These are phyloP conservation scores for Agrochola macilenta DNA, from an alignment of 2,888 invertebrate genomes.

Conservation along the genomic window DNA sequence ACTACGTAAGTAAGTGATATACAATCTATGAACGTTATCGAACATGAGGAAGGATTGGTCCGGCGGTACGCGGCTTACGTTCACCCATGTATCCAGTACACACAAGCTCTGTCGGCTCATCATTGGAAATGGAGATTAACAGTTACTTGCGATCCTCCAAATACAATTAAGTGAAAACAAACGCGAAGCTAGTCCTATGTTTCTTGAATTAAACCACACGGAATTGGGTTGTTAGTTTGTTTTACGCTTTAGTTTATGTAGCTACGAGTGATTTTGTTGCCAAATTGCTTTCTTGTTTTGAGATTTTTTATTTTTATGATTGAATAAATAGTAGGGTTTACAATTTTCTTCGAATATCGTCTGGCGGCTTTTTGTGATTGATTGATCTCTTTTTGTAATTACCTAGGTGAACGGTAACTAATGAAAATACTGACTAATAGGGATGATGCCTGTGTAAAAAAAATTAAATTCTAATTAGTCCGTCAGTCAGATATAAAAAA, in stretches of 20 bases:
- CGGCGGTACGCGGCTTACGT: slow-evolving; percentile 29
- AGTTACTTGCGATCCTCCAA: slow-evolving; percentile 47
- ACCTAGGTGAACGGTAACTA: not conserved
- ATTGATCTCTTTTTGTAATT: not conserved
- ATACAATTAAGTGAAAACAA: slow-evolving; percentile 51
- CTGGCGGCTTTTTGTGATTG: not conserved
- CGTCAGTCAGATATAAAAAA: no score
- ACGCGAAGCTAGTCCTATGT: slow-evolving; percentile 31
- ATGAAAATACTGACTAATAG: not conserved
- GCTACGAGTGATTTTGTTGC: slow-evolving; percentile 11
- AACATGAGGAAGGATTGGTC: slow-evolving; percentile 25
- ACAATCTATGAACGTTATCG: slow-evolving; percentile 42
- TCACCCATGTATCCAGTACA: slow-evolving; percentile 34
- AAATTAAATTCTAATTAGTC: no score
- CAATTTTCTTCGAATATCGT: not conserved
- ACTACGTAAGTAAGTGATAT: slow-evolving; percentile 35
- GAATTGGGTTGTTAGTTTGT: slow-evolving; percentile 44
- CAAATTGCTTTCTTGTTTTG: slow-evolving; percentile 20
- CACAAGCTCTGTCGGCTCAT: slow-evolving; percentile 50
- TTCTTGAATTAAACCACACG: slow-evolving; percentile 25
- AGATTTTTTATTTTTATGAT: not conserved
- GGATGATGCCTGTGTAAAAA: no score
- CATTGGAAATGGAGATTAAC: slow-evolving; percentile 60
- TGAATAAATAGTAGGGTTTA: not conserved
- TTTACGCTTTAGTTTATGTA: slow-evolving; percentile 17